phyloP scores from a whole-genome alignment of 2,888 invertebrate species.

The Ennomos quercinarius region DNA sequence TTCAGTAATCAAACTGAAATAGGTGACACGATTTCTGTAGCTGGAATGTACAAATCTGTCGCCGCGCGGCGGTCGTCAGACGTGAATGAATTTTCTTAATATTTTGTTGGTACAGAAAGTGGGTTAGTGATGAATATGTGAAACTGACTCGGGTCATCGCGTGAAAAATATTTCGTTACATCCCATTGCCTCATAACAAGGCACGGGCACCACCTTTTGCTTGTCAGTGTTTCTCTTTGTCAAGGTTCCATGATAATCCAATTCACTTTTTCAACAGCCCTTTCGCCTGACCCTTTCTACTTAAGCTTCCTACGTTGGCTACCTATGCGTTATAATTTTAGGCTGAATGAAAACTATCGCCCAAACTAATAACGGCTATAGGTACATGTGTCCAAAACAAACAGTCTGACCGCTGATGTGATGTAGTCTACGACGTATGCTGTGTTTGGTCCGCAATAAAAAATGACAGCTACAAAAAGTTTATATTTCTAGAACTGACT shows the following conservation, averaged over 20 bases:
- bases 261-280: too few species aligned
- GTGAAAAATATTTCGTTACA: not conserved
- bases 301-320: fast-evolving
- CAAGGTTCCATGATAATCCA: too few species aligned
- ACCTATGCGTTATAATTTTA: too few species aligned
- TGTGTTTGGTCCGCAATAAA: too few species aligned
- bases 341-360: too few species aligned
- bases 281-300: too few species aligned
- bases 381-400: too few species aligned
- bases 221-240: conserved; percentile 1
- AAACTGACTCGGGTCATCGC: not conserved
- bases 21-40: conserved; percentile 32
- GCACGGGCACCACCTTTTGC: conserved; percentile 15
- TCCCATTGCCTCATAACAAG: conserved; percentile 4
- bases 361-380: too few species aligned
- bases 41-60: conserved; percentile 33
- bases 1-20: conserved; percentile 31
- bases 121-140: conserved; percentile 13
- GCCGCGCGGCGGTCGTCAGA: conserved; percentile 2
- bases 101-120: conserved; percentile 1
- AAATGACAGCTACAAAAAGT: too few species aligned
- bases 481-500: too few species aligned
- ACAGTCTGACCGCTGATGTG: too few species aligned
- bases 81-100: not conserved
- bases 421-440: too few species aligned